Evolutionary conservation across 2,113 vertebrate genomes (phyloP).

Genomic region (Chaetodon trifascialis): DNA sequence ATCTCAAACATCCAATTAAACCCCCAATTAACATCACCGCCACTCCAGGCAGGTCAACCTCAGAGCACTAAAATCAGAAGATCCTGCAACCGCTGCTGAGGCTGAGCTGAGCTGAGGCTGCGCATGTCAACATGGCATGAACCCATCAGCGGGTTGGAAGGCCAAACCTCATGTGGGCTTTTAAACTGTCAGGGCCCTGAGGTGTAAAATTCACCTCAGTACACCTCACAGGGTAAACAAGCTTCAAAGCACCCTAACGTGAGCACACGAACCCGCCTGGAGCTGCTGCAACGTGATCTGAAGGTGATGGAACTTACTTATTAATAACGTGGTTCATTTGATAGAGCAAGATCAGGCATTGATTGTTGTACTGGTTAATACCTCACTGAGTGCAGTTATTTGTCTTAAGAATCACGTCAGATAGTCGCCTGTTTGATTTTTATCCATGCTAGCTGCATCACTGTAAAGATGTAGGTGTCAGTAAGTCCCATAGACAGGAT

Average conservation of each 20-base stretch:
- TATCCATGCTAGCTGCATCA: not conserved
- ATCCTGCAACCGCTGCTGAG: not conserved
- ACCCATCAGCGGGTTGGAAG: conserved; percentile 44
- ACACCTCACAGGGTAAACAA: conserved; percentile 61
- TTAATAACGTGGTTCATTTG: conserved; percentile 19
- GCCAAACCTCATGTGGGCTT: conserved; percentile 48
- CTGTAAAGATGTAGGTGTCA: not conserved
- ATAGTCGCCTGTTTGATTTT: no score
- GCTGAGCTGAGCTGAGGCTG: conserved; percentile 12
- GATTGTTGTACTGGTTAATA: not conserved
- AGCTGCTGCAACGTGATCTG: conserved; percentile 38
- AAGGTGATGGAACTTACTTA: conserved; percentile 7
- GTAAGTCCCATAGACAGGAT: no score
- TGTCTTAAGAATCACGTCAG: not conserved
- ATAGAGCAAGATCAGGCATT: not conserved
- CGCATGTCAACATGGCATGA: conserved; percentile 23
- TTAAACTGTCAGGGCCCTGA: conserved; percentile 68
- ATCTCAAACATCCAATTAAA: not conserved
- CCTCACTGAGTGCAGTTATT: not conserved
- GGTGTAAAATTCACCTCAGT: conserved; percentile 52
- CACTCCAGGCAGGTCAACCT: not conserved
- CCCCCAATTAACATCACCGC: conserved; percentile 1
- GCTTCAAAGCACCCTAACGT: conserved; percentile 47
- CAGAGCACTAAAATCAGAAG: not conserved
- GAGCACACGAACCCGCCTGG: conserved; percentile 30